Base-by-base conservation (phyloP, 2,888 invertebrate species). In the Heliconius aoede region DNA sequence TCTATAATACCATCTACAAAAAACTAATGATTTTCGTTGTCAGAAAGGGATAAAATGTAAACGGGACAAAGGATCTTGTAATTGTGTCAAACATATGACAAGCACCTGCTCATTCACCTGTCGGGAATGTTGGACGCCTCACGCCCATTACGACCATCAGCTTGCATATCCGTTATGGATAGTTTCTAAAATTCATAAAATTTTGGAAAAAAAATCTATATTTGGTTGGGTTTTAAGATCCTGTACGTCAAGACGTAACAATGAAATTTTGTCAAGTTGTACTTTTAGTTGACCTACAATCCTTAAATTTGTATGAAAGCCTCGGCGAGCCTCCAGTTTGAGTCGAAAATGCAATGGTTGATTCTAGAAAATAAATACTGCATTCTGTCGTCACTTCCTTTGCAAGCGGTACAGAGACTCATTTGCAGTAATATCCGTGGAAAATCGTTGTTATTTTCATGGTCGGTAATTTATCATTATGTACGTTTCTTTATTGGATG, bases 81-180 rank as follows among this genome's bases (percentile, higher is more conserved):
- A 69, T 55, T 15, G 88, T 87, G 62, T 72, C 28, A 58, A 21
- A 72, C 80, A 80, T 76, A 74, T 77, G 79, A 62, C 68, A 13
- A 26, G 72, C 90, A 90, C 87, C 89, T 90, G 90, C 82, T 80
- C 74, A 64, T 32, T 68, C 82, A 84, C 84, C 85, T 84, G 85
- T 80, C 80, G 51, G 55, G n/a, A 32, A 55, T n/a, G 24, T 30
- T n/a, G 32, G 46, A 69, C 32, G 30, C 51, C 68, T 28, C 51
- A 13, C 51, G 30, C 28, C n/a, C 8, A 24, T 55, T 69, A 40
- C 28, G 5, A 68, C 4, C 55, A 40, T 0, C 65, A 69, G 69
- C 69, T 69, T 69, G 69, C 69, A 55, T 69, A 24, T 30, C 69
- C 69, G 51, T 30, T 55, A 9, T 28, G 15, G 9, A 64, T 30